A percentile compares a stretch with the other conserved stretches of the same genome.
Evolutionary conservation across 2,888 invertebrate genomes (phyloP).

Genomic region (Deilephila elpenor): DNA sequence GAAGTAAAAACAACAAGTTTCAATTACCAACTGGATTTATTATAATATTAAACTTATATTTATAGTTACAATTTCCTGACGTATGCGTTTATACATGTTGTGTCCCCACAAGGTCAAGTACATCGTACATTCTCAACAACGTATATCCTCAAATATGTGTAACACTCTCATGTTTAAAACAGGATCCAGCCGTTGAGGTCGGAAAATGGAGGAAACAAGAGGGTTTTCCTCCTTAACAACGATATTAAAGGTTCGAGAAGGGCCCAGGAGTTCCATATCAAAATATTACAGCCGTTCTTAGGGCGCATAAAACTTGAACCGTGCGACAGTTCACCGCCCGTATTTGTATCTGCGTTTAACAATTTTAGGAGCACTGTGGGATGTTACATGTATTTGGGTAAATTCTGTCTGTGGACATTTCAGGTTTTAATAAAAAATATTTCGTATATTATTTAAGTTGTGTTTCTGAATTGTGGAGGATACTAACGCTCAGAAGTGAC

Average conservation of each 20-base stretch:
- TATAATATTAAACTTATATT: too few species aligned
- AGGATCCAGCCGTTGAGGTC: slow-evolving; percentile 9
- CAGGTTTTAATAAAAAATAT: neutral
- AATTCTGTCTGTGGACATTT: neutral
- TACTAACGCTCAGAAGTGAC: too few species aligned
- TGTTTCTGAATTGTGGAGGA: too few species aligned
- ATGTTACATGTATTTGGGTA: neutral
- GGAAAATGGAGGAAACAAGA: slow-evolving; percentile 18
- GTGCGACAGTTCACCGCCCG: neutral
- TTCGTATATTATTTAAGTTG: neutral
- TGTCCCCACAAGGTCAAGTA: neutral
- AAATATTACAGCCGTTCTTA: slow-evolving; percentile 21
- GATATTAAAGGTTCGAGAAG: slow-evolving; percentile 14
- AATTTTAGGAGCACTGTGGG: neutral
- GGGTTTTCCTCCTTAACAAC: slow-evolving; percentile 12
- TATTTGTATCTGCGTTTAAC: slow-evolving; percentile 9
- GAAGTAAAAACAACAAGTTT: too few species aligned
- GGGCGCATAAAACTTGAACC: slow-evolving; percentile 17
- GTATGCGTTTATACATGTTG: too few species aligned
- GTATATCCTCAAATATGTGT: neutral
- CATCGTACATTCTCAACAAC: neutral
- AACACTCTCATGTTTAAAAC: slow-evolving; percentile 16
- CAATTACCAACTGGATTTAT: too few species aligned
- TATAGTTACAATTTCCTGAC: too few species aligned
- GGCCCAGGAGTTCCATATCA: slow-evolving; percentile 21